Base-by-base conservation (phyloP, 2,113 vertebrate genomes). In the Grus americana region DNA sequence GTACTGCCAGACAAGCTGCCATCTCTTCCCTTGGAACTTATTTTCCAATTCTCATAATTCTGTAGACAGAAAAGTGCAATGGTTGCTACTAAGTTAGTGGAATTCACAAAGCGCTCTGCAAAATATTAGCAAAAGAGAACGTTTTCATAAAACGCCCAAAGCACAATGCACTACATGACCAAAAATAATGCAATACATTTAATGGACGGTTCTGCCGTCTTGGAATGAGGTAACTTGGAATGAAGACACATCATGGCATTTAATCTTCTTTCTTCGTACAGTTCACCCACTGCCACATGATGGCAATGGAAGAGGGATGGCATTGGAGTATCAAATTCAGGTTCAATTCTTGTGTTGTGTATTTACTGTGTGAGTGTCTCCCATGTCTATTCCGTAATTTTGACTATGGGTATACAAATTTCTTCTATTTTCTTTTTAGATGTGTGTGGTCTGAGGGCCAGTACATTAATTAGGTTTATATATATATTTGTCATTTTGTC, bases 401-500 rank as follows among this genome's bases (percentile, higher is more conserved):
- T 26, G 42, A 32, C 73, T 74, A 18, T 23, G 27, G 36, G n/a
- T 44, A 65, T 8, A 80, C 58, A 63, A 22, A 81, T 63, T 66
- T 46, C n/a, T 81, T 75, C 67, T 68, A 4, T 71, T 67, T 79
- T 88, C 89, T 72, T 58, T 54, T 16, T 14, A 24, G 1, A 4
- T 23, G 65, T 84, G 89, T 95, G 95, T 96, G 92, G 95, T 95
- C 95, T 91, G 68, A 90, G 42, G 44, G 46, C 52, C 59, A 78
- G 58, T 59, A 54, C 79, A 79, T 94, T 82, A 87, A 96, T 95
- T 75, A 95, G 52, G 52, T 94, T 96, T 92, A 67, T 62, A 68
- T 44, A 75, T 29, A 2, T 61, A 73, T 90, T 79, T 91, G 93
- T 93, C 94, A 86, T 93, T 94, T 80, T 94, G 91, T 75, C 61